These are phyloP conservation scores for Telenomus remus DNA, from an alignment of 1,140 invertebrate genomes.

Conservation along the genomic window DNA sequence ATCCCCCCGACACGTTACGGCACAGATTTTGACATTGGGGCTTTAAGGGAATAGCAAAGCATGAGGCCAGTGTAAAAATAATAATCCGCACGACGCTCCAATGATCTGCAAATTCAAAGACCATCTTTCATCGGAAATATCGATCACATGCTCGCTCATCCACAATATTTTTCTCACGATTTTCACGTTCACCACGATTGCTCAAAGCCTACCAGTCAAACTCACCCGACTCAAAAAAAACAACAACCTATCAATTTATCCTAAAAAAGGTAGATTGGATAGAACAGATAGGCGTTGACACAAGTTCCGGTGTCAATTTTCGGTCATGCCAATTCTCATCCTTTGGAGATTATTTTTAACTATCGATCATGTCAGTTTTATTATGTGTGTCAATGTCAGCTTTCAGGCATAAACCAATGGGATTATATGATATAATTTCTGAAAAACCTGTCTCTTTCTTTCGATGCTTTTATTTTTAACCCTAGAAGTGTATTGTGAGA, in stretches of 20 bases:
- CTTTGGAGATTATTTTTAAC: constrained; percentile 28
- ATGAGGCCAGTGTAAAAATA: constrained; percentile 58
- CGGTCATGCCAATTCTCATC: not conserved
- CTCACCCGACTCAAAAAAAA: too few relatives aligned
- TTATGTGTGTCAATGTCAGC: constrained; percentile 50
- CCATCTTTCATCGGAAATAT: constrained; percentile 51
- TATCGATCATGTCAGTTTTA: constrained; percentile 50
- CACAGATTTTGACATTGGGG: too few relatives aligned
- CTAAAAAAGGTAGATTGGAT: too few relatives aligned
- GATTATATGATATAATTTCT: constrained; percentile 5
- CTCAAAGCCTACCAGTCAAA: too few relatives aligned
- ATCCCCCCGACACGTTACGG: too few relatives aligned
- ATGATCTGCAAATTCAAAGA: constrained; percentile 72
- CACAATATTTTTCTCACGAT: constrained; percentile 12
- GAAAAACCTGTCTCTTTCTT: too few relatives aligned
- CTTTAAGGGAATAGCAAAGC: not conserved
- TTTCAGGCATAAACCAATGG: constrained; percentile 36
- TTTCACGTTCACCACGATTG: not conserved
- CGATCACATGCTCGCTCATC: constrained; percentile 30
- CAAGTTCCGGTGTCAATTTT: too few relatives aligned
- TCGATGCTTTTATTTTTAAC: too few relatives aligned
- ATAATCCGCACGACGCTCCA: constrained; percentile 68
- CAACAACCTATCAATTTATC: too few relatives aligned
- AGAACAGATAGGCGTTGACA: too few relatives aligned
- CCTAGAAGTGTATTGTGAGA: too few relatives aligned